Evolutionary conservation across 2,113 vertebrate genomes (phyloP), one percentile per base, ranked within the genome.

Genomic region (Vidua macroura): DNA sequence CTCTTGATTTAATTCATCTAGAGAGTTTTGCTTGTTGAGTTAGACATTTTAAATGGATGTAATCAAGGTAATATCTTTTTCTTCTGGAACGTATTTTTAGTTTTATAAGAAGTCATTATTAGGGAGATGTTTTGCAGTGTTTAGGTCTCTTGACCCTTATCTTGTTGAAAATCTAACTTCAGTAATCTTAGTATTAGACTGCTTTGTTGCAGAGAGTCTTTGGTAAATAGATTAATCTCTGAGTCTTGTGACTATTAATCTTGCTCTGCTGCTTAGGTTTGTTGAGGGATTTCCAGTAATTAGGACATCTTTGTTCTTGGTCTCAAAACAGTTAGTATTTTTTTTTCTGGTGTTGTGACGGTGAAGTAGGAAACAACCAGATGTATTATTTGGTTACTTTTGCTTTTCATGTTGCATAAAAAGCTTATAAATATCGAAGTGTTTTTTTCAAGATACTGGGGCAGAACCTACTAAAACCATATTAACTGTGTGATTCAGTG

Each of bases 231-330:
- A 95, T 95, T 96, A 96, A 95, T 96, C 95, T 91, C 74, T 79
- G 35, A 52, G 83, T 93, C 95, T 96, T 97, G 88, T 97, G 95
- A 96, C 88, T 96, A 93, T 96, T 96, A 96, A 96, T 95, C 94
- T 91, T 97, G 20, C 90, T 84, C 73, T 90, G 68, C 92, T 83
- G 86, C 91, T 97, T 94, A 67, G 60, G 53, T 90, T 96, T 92
- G 89, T 92, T 73, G 83, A 95, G 68, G 86, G 93, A 95, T 97
- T 97, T 96, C 93, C 93, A 66, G 93, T 97, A 96, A 96, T 97
- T 96, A 96, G 94, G 92, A 60, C 43, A 62, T 88, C 93, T 96
- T 96, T 95, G 75, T 92, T 27, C 93, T 94, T 86, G 43, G 56
- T 90, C 43, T 93, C 72, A 95, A 88, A 97, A 95, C 90, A 87